These are phyloP conservation scores for Meriones psammophilus DNA, from an alignment of 2,797 vertebrate species.

Conservation along the genomic window DNA sequence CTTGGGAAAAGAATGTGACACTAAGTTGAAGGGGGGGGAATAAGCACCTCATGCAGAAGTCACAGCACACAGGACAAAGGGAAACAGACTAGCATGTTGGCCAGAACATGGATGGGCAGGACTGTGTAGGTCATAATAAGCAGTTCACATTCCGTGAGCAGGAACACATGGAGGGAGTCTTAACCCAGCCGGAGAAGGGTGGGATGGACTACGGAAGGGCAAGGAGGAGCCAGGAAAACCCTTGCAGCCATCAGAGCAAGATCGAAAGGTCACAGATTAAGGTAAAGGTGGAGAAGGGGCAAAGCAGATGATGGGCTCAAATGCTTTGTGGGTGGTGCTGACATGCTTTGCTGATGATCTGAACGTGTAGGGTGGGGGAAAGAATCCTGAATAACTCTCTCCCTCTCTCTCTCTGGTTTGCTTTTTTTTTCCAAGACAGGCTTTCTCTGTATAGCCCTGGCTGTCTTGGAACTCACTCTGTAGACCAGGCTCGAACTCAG, in stretches of 20 bases:
- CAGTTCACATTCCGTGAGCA: not conserved
- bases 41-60: not conserved
- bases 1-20: not conserved
- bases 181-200: not conserved
- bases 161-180: conserved; percentile 1
- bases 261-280: not conserved
- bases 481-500: not conserved
- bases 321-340: not conserved
- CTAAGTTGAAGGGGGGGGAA: not conserved
- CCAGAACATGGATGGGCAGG: not conserved
- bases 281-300: not conserved
- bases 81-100: not conserved
- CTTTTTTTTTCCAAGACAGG: not conserved
- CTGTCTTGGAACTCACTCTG: not conserved
- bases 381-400: not conserved
- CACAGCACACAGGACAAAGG: not conserved
- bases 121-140: conserved; percentile 30
- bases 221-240: not conserved
- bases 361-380: not conserved
- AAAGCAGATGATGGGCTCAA: not conserved
- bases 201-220: not conserved
- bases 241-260: not conserved
- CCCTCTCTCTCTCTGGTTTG: no score
- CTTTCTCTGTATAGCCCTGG: not conserved
- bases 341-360: not conserved